Conservation (phyloP, 2,888 invertebrate species). For the Pristionchus entomophagus region DNA sequence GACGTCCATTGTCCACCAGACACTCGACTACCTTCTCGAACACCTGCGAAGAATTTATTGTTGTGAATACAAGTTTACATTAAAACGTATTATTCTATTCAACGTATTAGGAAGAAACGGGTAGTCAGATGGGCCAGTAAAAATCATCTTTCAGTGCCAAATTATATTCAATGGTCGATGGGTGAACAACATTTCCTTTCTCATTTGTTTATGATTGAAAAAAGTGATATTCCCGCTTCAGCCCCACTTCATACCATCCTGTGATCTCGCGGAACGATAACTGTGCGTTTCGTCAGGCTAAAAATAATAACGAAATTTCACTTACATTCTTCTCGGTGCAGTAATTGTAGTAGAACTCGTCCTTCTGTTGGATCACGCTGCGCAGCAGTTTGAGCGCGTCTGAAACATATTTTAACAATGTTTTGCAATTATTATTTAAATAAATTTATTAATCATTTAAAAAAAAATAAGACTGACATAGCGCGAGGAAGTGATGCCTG, state of each 20-base stretch:
- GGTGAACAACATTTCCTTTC: too few relatives aligned
- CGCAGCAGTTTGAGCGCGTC: constrained; percentile 96
- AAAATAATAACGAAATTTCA: neutral
- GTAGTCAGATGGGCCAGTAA: too few relatives aligned
- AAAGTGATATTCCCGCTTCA: neutral
- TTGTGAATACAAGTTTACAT: too few relatives aligned
- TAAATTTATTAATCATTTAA: neutral
- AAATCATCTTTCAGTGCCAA: too few relatives aligned
- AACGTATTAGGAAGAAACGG: too few relatives aligned
- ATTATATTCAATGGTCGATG: too few relatives aligned
- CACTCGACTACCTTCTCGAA: constrained; percentile 90
- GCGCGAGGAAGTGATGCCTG: constrained; percentile 85
- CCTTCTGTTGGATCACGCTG: constrained; percentile 95
- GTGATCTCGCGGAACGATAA: neutral
- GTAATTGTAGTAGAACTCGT: constrained; percentile 97
- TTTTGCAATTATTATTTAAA: neutral
- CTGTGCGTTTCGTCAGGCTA: neutral
- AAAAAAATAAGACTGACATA: constrained; percentile 80
- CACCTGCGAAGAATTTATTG: constrained; percentile 18
- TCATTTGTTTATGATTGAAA: too few relatives aligned
- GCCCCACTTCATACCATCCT: neutral
- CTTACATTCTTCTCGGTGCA: constrained; percentile 79
- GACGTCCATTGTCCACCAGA: constrained; percentile 94
- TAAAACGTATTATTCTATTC: too few relatives aligned
- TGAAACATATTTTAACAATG: constrained; percentile 72